Evolutionary conservation across 2,797 vertebrate genomes (phyloP), one percentile per base, ranked within the genome.

Genomic region (Onychomys torridus): DNA sequence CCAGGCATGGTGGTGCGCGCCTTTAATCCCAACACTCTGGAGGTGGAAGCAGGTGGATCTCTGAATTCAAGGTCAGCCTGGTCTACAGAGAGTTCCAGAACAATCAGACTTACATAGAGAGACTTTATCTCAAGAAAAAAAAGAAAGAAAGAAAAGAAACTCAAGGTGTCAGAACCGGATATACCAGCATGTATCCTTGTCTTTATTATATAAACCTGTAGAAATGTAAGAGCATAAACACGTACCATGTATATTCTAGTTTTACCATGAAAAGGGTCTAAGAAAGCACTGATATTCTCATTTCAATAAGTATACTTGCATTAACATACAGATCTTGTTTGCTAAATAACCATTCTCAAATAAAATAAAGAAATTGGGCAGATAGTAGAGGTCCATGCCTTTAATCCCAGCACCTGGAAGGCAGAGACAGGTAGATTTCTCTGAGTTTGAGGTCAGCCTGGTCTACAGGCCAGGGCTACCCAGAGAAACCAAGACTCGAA

Each of bases 341-440:
- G 59, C 73, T n/a, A 93, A 95, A 95, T 29, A 79, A 69, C 16
- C 79, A 92, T 65, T 86, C 37, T 37, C 49, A 76, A 97, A 78
- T 59, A 91, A 52, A 91, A 86, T 4, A 23, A 63, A 16, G 43
- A 46, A 1, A 29, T 17, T 43, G 37, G 19, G 29, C 69, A 11
- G 69, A 71, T 8, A 37, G 69, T 71, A n/a, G 69, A 23, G 19
- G 19, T 37, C n/a, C 9, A 71, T 23, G n/a, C 67, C 49, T 61
- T 82, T 61, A 61, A 61, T 82, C 6, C 34, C n/a, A 40, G 57
- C 59, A 32, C 29, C 6, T 27, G 2, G 37, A 23, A 81, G 55
- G 37, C 79, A 82, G 23, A 37, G 55, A 23, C 52, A 81, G n/a
- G 55, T 6, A 59, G 55, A 40, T 40, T 2, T 40, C n/a, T 40